Conservation (phyloP, 2,888 invertebrate genomes). For the Tipula confusa region DNA sequence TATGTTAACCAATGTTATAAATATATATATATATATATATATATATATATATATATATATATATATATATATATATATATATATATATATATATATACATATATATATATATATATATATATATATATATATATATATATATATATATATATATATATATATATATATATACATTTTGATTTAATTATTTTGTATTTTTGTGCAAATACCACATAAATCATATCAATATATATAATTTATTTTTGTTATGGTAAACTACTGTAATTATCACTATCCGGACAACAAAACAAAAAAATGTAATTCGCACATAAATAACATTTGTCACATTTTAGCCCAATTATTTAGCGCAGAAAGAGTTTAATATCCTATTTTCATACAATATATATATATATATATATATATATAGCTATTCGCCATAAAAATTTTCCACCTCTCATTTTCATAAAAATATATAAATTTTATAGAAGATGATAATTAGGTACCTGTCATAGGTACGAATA, state of each 20-base stretch:
- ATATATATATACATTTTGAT: not conserved
- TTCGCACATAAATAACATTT: constrained; percentile 9
- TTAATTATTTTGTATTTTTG: not conserved
- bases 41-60: not conserved
- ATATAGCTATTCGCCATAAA: not conserved
- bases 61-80: not conserved
- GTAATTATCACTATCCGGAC: constrained; percentile 5
- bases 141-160: not conserved
- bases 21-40: not conserved
- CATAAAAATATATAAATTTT: not conserved
- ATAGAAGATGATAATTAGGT: not conserved
- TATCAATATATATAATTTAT: no score
- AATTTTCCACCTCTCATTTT: not conserved
- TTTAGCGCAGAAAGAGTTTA: not conserved
- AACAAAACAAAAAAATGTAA: not conserved
- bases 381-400: not conserved
- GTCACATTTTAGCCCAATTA: not conserved
- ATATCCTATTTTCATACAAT: not conserved
- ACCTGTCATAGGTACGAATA: not conserved
- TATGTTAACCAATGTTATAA: constrained; percentile 4
- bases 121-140: not conserved
- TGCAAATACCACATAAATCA: not conserved
- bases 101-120: not conserved
- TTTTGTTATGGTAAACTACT: not conserved
- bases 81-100: not conserved